Percentiles rank a stretch among this genome's conserved stretches.
These are phyloP conservation scores for Florisuga fusca DNA, from an alignment of 2,797 vertebrate species.

Conservation along the genomic window DNA sequence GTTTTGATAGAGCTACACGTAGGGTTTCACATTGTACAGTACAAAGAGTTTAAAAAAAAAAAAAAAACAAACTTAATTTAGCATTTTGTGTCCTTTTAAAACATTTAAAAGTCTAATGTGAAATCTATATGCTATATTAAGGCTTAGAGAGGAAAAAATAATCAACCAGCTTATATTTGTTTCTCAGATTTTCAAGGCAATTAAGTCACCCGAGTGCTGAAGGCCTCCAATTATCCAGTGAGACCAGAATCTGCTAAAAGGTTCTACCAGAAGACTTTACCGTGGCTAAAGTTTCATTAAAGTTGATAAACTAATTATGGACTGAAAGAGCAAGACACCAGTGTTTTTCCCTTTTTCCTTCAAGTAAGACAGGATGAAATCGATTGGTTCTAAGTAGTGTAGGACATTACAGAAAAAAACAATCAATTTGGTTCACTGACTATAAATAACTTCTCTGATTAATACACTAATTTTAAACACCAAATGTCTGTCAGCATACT, in stretches of 20 bases:
- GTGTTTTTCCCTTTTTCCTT: neutral
- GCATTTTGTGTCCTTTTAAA: neutral
- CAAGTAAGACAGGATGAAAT: neutral
- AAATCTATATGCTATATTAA: neutral
- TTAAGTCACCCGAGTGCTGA: neutral
- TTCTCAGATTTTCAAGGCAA: neutral
- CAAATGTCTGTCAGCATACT: neutral
- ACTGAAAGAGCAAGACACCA: neutral
- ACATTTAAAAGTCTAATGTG: neutral
- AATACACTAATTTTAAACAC: neutral
- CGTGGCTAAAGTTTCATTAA: neutral
- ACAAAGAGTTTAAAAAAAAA: neutral
- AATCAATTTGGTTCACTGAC: neutral
- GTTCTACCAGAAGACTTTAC: neutral
- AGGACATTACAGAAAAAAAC: neutral
- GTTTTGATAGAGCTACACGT: neutral
- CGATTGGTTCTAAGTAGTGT: neutral
- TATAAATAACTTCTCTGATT: slow-evolving; percentile 21
- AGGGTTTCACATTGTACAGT: neutral
- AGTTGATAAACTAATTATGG: neutral
- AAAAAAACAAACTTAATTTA: neutral
- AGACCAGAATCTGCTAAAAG: neutral
- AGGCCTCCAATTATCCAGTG: neutral
- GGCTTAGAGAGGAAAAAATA: rapidly evolving
- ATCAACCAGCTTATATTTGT: neutral